Conservation (phyloP, 2,888 invertebrate genomes). For the Cistogaster globosa region DNA sequence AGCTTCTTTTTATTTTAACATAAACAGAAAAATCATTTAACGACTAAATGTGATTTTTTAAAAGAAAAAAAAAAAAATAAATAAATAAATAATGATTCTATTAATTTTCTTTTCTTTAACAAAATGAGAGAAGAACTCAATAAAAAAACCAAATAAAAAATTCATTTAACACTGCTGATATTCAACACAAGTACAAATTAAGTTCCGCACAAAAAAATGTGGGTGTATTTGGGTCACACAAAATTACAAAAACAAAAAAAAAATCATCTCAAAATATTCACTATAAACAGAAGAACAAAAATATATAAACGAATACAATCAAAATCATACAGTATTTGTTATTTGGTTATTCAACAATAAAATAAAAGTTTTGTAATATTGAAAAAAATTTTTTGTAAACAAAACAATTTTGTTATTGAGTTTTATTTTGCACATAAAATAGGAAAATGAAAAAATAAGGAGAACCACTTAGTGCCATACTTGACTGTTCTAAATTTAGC, state of each 20-base stretch:
- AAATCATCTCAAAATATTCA: conserved; percentile 36
- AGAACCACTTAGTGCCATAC: background rate
- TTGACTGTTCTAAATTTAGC: conserved; percentile 47
- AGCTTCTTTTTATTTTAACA: background rate
- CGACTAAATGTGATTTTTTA: background rate
- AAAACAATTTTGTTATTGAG: conserved; percentile 25
- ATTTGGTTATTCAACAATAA: background rate
- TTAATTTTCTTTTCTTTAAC: conserved; percentile 19
- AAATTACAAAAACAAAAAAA: conserved; percentile 5
- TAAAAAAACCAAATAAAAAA: background rate
- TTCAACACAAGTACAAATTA: conserved; percentile 28
- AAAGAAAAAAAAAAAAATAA: background rate
- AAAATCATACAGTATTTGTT: background rate
- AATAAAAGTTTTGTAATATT: conserved; percentile 37
- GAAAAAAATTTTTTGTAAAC: conserved; percentile 23
- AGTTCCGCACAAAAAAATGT: conserved; percentile 23
- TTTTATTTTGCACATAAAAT: no score
- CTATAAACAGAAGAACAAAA: conserved; percentile 2
- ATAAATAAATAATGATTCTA: no score
- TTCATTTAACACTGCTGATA: conserved; percentile 24
- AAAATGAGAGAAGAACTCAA: conserved; percentile 17
- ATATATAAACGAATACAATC: background rate
- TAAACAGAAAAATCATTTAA: conserved; percentile 15
- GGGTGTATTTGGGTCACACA: conserved; percentile 59
- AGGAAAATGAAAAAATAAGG: background rate